Percentiles rank a stretch among this genome's conserved stretches.
Evolutionary conservation across 1,140 invertebrate genomes (phyloP).

Genomic region (Whitmania pigra): DNA sequence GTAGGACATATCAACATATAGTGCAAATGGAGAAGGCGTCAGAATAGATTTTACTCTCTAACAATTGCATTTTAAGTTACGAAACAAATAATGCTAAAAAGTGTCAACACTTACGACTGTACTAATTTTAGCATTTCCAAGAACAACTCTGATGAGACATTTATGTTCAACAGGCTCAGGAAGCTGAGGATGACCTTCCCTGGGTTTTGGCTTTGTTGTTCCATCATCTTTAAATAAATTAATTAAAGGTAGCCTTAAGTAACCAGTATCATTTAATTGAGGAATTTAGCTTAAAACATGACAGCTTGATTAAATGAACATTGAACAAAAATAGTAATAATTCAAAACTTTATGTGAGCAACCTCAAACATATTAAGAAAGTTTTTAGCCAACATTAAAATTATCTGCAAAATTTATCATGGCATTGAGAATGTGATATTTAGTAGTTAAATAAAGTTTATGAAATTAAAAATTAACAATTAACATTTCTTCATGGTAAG

Average conservation of each 20-base stretch:
- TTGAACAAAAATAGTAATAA: neutral
- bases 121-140: conserved; percentile 61
- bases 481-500: conserved; percentile 46
- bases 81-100: neutral
- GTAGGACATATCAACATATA: conserved; percentile 21
- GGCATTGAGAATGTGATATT: neutral
- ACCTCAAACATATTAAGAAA: no score
- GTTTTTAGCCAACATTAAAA: neutral
- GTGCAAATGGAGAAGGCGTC: neutral
- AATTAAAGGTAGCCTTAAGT: neutral
- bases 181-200: conserved; percentile 41
- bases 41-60: neutral
- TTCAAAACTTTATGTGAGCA: neutral
- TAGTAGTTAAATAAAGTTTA: neutral
- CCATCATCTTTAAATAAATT: conserved; percentile 56
- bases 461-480: conserved; percentile 35
- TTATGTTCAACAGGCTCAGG: conserved; percentile 54
- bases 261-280: no score
- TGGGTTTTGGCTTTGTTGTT: conserved; percentile 52
- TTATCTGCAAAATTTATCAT: neutral
- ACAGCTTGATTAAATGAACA: neutral
- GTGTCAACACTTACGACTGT: conserved; percentile 51
- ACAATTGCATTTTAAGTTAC: neutral
- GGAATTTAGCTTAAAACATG: neutral
- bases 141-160: conserved; percentile 58